Conservation (phyloP, 2,113 vertebrate genomes). For the Eonycteris spelaea region DNA sequence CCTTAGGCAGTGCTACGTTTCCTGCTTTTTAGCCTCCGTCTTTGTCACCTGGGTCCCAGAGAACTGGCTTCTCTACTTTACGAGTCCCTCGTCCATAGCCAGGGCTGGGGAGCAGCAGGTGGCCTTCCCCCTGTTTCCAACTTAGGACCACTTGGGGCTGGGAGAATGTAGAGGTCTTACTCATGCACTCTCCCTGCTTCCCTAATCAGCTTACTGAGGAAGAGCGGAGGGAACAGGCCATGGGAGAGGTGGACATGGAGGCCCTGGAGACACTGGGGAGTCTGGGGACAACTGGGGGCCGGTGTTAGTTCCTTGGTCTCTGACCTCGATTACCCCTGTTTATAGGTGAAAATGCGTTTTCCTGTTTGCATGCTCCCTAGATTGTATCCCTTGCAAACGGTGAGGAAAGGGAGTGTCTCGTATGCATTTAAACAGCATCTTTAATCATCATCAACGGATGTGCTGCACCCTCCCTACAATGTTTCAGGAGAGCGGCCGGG, state of each 20-base stretch:
- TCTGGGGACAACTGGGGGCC: neutral
- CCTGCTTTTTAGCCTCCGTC: neutral
- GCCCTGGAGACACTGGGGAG: neutral
- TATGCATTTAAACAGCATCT: conserved; percentile 20
- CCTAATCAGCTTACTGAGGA: neutral
- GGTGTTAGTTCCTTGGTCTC: neutral
- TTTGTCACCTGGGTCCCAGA: neutral
- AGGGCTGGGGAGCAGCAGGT: neutral
- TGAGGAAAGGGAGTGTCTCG: neutral
- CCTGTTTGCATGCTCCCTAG: neutral
- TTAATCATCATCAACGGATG: neutral
- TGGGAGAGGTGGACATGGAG: neutral
- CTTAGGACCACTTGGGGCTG: neutral
- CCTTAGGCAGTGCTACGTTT: neutral
- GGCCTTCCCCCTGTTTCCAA: neutral
- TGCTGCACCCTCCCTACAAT: neutral
- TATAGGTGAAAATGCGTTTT: neutral
- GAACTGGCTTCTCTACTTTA: neutral
- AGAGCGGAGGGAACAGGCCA: neutral
- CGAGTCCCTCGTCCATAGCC: neutral
- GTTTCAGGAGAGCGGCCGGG: neutral
- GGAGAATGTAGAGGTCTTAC: neutral
- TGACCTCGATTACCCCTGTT: neutral
- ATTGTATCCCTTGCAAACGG: neutral
- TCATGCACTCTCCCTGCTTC: neutral